Percentiles rank a stretch among this genome's conserved stretches.
Conservation (phyloP, 2,888 invertebrate species). For the Chrysodeixis includens region DNA sequence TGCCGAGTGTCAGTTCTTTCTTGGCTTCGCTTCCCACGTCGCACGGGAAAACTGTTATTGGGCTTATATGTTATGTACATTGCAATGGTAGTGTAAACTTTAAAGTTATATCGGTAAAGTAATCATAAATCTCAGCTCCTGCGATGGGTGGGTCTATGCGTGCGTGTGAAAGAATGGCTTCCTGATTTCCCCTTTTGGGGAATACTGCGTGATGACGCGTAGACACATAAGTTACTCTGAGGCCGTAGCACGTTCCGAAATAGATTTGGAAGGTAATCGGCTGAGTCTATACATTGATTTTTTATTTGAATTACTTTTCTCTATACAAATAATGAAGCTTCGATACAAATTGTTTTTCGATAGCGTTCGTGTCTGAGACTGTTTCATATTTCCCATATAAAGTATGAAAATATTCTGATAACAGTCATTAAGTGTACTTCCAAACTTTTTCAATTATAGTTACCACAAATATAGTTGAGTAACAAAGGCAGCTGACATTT, state of each 20-base stretch:
- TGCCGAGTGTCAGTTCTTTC: slow-evolving; percentile 1
- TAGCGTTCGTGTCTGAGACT: too few species aligned
- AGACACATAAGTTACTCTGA: background rate
- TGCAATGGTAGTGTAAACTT: background rate
- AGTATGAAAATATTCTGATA: background rate
- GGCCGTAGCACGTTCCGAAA: too few species aligned
- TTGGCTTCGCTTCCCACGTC: background rate
- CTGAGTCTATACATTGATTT: too few species aligned
- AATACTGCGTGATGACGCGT: background rate
- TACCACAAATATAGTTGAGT: slow-evolving; percentile 43
- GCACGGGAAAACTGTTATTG: slow-evolving; percentile 1
- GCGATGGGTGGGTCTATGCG: too few species aligned
- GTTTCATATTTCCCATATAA: background rate
- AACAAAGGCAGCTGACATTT: slow-evolving; percentile 57
- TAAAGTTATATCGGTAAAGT: background rate
- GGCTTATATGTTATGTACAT: background rate
- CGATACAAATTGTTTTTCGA: too few species aligned
- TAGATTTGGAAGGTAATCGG: too few species aligned
- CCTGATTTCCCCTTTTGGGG: background rate
- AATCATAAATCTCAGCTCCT: background rate
- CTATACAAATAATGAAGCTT: too few species aligned
- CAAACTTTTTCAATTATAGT: background rate
- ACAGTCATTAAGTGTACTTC: background rate
- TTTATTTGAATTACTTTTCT: too few species aligned
- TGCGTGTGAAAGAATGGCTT: background rate